Base-by-base conservation (phyloP, 2,888 invertebrate genomes). In the Chelonus formosanus region DNA sequence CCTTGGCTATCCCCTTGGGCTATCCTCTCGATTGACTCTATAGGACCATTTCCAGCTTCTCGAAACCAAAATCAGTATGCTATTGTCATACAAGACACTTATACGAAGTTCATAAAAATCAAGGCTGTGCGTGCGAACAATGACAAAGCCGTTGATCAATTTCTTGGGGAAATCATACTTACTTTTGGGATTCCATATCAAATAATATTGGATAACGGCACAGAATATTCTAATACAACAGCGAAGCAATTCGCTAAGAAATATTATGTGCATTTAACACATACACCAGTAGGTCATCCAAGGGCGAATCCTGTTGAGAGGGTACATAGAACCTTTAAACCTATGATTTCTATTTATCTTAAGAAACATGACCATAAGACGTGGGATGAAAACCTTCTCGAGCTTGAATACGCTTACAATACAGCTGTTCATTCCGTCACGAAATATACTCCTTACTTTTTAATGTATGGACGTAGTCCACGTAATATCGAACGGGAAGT, bases 51-150 rank as follows among this genome's bases (percentile, higher is more conserved):
- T 4, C 52, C 64, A 0, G 56, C 58, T 4, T 56, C 69, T 6
- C 60, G 63, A 35, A 53, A 40, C 7, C 64, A 61, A 7, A 69
- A 67, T 58, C 7, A 20, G 6, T 53, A 69, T 35, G 44, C 63
- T 0, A 57, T 67, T 4, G 70, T 67, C 1, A 44, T 67, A 3
- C 35, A 53, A 48, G 67, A 67, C 59, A 6, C 60, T 0, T 57
- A 65, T n/a, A 67, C 70, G 0, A 63, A 65, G 2, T 70, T 53
- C 8, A 10, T 70, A 20, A 65, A 67, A 43, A 7, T 67, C 0
- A 59, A 63, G 6, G 65, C 65, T 3, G 7, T 60, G 5, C 35
- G 53, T 4, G 7, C 67, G 7, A 34, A 54, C 34, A 67, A 58
- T 0, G 67, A 62, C 2, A 55, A 54, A n/a, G 10, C 5, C 0